Percentiles rank a stretch among this genome's conserved stretches.
Conservation (phyloP, 2,888 invertebrate genomes). For the Athalia rosae region DNA sequence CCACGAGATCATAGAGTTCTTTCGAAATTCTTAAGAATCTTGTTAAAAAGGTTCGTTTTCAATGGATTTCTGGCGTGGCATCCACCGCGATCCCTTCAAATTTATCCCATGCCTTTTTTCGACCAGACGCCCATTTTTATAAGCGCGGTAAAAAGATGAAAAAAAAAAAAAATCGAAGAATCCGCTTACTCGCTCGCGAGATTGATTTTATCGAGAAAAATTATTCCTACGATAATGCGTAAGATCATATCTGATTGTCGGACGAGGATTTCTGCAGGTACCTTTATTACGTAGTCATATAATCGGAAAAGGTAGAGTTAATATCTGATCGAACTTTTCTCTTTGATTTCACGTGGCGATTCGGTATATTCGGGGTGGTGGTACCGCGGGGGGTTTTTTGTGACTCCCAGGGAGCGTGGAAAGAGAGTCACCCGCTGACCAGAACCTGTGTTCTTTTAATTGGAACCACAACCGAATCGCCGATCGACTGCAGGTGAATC, state of each 20-base stretch:
- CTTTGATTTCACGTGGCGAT: slow-evolving; percentile 29
- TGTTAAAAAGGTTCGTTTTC: slow-evolving; percentile 29
- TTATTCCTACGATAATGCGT: too few relatives aligned
- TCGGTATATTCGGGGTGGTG: slow-evolving; percentile 49
- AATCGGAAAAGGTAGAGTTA: neutral
- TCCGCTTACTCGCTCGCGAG: neutral
- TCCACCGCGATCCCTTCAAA: too few relatives aligned
- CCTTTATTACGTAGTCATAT: neutral
- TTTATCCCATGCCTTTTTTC: neutral
- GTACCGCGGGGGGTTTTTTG: slow-evolving; percentile 56
- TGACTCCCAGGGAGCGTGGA: slow-evolving; percentile 56
- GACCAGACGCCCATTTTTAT: neutral
- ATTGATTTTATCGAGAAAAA: neutral
- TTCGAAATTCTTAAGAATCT: slow-evolving; percentile 24
- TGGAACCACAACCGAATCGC: slow-evolving; percentile 68
- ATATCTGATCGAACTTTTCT: slow-evolving; percentile 19
- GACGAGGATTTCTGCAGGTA: slow-evolving; percentile 20
- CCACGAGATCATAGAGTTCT: neutral
- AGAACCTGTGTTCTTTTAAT: slow-evolving; percentile 70
- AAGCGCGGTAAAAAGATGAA: neutral
- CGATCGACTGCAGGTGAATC: slow-evolving; percentile 70
- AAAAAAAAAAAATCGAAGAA: neutral
- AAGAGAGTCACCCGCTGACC: slow-evolving; percentile 66
- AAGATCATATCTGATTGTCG: neutral
- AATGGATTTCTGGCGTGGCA: neutral